Conservation (phyloP, 2,113 vertebrate genomes). For the Nothobranchius furzeri region DNA sequence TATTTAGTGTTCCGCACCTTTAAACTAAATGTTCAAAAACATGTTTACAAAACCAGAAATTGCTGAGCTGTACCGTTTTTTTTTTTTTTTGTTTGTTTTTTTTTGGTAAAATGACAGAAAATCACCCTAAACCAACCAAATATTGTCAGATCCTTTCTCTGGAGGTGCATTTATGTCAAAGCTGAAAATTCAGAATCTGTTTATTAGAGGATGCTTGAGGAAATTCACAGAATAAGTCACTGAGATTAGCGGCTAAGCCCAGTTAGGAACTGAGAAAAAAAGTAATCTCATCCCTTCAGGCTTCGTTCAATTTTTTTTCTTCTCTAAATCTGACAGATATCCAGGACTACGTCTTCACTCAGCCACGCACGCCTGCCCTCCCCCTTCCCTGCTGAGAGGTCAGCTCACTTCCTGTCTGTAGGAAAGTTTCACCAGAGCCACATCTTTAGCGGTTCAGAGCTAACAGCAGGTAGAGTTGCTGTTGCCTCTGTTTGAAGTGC, state of each 20-base stretch:
- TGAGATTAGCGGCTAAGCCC: conserved; percentile 27
- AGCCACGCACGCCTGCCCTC: conserved; percentile 54
- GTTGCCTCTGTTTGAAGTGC: conserved; percentile 27
- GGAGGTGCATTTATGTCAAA: not conserved
- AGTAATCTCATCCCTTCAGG: conserved; percentile 36
- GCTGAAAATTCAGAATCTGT: conserved; percentile 17
- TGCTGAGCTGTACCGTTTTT: too few species aligned
- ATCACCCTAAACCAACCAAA: not conserved
- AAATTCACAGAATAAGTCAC: conserved; percentile 27
- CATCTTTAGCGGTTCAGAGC: conserved; percentile 38
- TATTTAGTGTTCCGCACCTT: too few species aligned
- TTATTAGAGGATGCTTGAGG: conserved; percentile 27
- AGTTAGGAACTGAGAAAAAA: conserved; percentile 29
- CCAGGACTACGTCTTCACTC: conserved; percentile 60
- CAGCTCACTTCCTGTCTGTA: conserved; percentile 37
- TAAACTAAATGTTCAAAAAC: too few species aligned
- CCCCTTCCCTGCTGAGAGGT: conserved; percentile 57
- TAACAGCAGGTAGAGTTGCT: conserved; percentile 49
- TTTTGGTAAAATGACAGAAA: not conserved
- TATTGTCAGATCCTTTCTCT: conserved; percentile 1
- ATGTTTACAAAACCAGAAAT: too few species aligned
- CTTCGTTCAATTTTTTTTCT: conserved; percentile 18
- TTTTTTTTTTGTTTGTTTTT: too few species aligned
- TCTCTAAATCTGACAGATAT: conserved; percentile 58
- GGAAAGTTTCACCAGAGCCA: conserved; percentile 40